These are phyloP conservation scores for Eleginops maclovinus DNA, from an alignment of 2,113 vertebrate genomes.

Conservation along the genomic window DNA sequence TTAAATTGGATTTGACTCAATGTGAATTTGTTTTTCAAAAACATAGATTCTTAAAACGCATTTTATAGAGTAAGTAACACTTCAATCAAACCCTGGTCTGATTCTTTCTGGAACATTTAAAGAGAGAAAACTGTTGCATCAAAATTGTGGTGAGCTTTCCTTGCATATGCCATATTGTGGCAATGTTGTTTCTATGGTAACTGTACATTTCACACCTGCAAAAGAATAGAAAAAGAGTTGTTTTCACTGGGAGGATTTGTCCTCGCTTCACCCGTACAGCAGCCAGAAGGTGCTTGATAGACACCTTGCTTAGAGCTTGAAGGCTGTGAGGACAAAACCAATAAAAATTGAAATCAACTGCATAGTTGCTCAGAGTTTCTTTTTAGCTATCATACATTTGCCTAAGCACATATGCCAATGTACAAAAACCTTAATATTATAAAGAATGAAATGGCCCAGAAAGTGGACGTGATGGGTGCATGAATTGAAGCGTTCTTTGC, in stretches of 20 bases:
- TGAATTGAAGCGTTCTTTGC: slow-evolving; percentile 84
- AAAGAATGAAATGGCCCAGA: slow-evolving; percentile 82
- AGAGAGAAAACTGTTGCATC: slow-evolving; percentile 79
- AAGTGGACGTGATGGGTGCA: slow-evolving; percentile 80
- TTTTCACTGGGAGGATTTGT: slow-evolving; percentile 79
- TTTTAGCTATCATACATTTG: slow-evolving; percentile 75
- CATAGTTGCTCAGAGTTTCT: slow-evolving; percentile 84
- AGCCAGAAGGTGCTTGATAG: slow-evolving; percentile 79
- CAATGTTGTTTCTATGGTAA: slow-evolving; percentile 85
- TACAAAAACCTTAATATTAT: slow-evolving; percentile 75
- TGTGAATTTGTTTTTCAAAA: slow-evolving; percentile 70
- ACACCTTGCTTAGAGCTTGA: slow-evolving; percentile 81
- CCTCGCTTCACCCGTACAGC: slow-evolving; percentile 83
- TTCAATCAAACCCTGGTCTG: slow-evolving; percentile 83
- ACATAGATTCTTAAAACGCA: slow-evolving; percentile 62
- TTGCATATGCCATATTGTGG: slow-evolving; percentile 85
- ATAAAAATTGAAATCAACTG: slow-evolving; percentile 84
- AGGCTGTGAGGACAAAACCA: slow-evolving; percentile 82
- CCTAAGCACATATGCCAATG: slow-evolving; percentile 77
- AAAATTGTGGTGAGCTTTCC: slow-evolving; percentile 75
- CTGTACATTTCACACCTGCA: slow-evolving; percentile 84
- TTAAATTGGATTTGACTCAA: slow-evolving; percentile 78
- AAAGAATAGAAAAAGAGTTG: slow-evolving; percentile 82
- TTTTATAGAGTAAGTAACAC: slow-evolving; percentile 84
- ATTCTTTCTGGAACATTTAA: slow-evolving; percentile 85